phyloP scores from a whole-genome alignment of 64 coral and sea anemone genomes.

The Montipora sp. region DNA sequence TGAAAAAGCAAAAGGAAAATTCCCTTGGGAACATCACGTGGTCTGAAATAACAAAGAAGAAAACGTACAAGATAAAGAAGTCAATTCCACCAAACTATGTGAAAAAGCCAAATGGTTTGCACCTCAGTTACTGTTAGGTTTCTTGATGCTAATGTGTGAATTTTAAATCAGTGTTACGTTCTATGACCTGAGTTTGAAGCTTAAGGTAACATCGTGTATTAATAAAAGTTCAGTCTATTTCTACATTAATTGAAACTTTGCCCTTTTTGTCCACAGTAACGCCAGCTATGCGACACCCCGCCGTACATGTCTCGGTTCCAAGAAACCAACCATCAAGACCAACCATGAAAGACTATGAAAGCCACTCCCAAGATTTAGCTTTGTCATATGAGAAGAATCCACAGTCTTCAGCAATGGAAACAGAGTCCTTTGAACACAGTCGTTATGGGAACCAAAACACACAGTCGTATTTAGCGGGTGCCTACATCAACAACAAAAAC shows the following conservation, averaged over 20 bases:
- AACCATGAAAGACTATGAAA: conserved; percentile 22
- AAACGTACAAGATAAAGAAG: too few species aligned
- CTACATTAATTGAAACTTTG: neutral
- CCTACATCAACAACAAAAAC: neutral
- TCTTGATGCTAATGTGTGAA: too few species aligned
- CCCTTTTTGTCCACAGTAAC: neutral
- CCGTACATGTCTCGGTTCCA: neutral
- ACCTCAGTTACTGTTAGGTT: too few species aligned
- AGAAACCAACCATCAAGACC: conserved; percentile 30
- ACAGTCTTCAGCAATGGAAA: neutral
- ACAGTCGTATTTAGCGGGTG: neutral
- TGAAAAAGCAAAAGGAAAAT: too few species aligned
- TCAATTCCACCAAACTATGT: too few species aligned
- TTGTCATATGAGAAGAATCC: conserved; percentile 20
- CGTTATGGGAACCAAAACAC: neutral
- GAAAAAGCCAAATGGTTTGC: too few species aligned
- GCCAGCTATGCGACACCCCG: neutral
- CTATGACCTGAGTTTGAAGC: too few species aligned
- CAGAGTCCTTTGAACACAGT: neutral
- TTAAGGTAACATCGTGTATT: too few species aligned
- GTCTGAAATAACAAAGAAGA: too few species aligned
- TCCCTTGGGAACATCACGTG: too few species aligned
- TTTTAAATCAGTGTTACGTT: too few species aligned
- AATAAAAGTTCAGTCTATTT: too few species aligned
- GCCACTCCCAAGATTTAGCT: conserved; percentile 14